Evolutionary conservation across 2,888 invertebrate genomes (phyloP).

Genomic region (Eupithecia subfuscata): DNA sequence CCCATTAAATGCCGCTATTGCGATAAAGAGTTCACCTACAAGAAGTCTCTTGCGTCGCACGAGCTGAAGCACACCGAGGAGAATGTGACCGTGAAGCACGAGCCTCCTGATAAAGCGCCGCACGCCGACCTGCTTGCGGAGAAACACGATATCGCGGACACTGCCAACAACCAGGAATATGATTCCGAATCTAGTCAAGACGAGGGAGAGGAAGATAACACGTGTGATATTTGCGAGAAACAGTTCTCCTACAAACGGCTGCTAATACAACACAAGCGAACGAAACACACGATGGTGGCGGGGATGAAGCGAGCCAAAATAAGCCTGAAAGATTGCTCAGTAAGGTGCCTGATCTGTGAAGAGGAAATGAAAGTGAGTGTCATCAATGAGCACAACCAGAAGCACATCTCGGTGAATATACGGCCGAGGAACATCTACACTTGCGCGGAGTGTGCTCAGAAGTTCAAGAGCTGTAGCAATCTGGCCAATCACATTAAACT

Average conservation of each 20-base stretch:
- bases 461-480: slow-evolving; percentile 73
- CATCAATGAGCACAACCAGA: slow-evolving; percentile 76
- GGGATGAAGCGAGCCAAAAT: slow-evolving; percentile 75
- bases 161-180: slow-evolving; percentile 42
- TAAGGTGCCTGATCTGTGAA: slow-evolving; percentile 77
- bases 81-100: slow-evolving; percentile 58
- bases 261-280: slow-evolving; percentile 73
- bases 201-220: slow-evolving; percentile 73
- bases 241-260: slow-evolving; percentile 75
- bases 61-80: slow-evolving; percentile 54
- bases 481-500: slow-evolving; percentile 75
- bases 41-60: slow-evolving; percentile 65
- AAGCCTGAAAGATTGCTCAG: slow-evolving; percentile 73
- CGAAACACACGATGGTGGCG: slow-evolving; percentile 76
- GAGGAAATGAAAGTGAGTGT: slow-evolving; percentile 74
- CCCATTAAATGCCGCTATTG: slow-evolving; percentile 65
- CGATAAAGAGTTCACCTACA: slow-evolving; percentile 73
- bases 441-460: slow-evolving; percentile 71
- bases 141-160: slow-evolving; percentile 36
- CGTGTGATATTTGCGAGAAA: slow-evolving; percentile 80
- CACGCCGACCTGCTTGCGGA: slow-evolving; percentile 53
- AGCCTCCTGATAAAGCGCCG: slow-evolving; percentile 61
- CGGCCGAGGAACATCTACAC: slow-evolving; percentile 77
- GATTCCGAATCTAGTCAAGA: slow-evolving; percentile 74
- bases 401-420: slow-evolving; percentile 70